These are phyloP conservation scores for Chaetodon auriga DNA, from an alignment of 2,113 vertebrate genomes.

Conservation along the genomic window DNA sequence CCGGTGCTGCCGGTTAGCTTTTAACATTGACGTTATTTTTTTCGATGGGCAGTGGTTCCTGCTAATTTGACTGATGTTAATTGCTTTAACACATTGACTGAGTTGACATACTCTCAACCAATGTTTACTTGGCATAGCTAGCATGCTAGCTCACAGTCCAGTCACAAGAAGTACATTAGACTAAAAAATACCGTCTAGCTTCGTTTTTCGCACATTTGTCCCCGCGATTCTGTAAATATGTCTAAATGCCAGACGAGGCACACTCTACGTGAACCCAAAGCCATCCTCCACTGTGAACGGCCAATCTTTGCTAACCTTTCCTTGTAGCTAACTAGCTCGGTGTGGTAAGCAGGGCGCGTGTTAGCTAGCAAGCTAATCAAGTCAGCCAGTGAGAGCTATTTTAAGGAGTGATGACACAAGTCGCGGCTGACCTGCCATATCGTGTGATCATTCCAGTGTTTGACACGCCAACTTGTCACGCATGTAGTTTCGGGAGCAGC, in stretches of 20 bases:
- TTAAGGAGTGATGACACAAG: constrained; percentile 34
- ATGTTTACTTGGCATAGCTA: constrained; percentile 30
- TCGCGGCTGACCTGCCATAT: background rate
- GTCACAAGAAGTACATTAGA: background rate
- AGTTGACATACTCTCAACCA: background rate
- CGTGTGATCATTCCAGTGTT: constrained; percentile 36
- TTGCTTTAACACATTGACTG: background rate
- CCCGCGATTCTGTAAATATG: too few relatives aligned
- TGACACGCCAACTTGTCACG: constrained; percentile 10
- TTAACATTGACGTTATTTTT: background rate
- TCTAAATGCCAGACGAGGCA: background rate
- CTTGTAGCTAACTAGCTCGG: background rate
- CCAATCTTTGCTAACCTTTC: constrained; percentile 22
- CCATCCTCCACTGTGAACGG: fast-evolving
- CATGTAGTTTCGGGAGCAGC: constrained; percentile 30
- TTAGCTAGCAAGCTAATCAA: constrained; percentile 35
- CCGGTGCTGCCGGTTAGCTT: background rate
- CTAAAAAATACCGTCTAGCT: background rate
- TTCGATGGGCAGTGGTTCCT: background rate
- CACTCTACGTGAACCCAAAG: background rate
- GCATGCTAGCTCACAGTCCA: background rate
- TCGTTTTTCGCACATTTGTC: background rate
- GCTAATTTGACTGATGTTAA: background rate
- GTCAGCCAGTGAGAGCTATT: constrained; percentile 34
- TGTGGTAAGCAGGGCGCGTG: background rate